Base-by-base conservation (phyloP, 2,113 vertebrate species). In the Tylochromis polylepis region DNA sequence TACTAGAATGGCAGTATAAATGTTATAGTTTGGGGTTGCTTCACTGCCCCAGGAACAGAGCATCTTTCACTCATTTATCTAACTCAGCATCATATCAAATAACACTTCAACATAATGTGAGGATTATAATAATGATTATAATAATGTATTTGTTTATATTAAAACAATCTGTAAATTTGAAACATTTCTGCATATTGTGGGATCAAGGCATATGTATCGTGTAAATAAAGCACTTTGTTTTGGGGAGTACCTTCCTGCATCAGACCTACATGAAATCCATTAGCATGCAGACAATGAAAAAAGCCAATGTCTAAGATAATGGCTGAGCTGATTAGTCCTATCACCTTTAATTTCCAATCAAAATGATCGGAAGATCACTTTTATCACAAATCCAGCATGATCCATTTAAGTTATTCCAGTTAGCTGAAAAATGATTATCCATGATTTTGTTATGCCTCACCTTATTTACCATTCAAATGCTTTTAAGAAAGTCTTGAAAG, bases 381-480 rank as follows among this genome's bases (percentile, higher is more conserved):
- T 96, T 96, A 97, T 97, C 96, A 95, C 70, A 96, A 97, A 97
- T 97, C 97, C 97, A 98, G 98, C 97, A 97, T 96, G 96, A 97
- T 97, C n/a, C n/a, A n/a, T 97, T 97, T 96, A 96, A 96, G 95
- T 96, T 96, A 97, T 94, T 97, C 95, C 97, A 98, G 97, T 98
- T 98, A 98, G 96, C 97, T 95, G 91, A 95, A 97, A 97, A 97
- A 95, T 95, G 95, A 95, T 95, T 97, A 91, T 95, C 97, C 96
- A 96, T 95, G 96, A 97, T 95, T 96, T 96, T 95, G 95, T 95
- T 93, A 94, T 94, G 93, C 95, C 80, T 12, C 53, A 20, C 31
- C 81, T 51, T 29, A 11, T 22, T 53, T n/a, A 82, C 89, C 85
- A 92, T 91, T 96, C 92, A 96, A 97, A 97, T 96, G 96, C 92